phyloP scores from a whole-genome alignment of 2,797 vertebrate genomes.

The Crocidura indochinensis region DNA sequence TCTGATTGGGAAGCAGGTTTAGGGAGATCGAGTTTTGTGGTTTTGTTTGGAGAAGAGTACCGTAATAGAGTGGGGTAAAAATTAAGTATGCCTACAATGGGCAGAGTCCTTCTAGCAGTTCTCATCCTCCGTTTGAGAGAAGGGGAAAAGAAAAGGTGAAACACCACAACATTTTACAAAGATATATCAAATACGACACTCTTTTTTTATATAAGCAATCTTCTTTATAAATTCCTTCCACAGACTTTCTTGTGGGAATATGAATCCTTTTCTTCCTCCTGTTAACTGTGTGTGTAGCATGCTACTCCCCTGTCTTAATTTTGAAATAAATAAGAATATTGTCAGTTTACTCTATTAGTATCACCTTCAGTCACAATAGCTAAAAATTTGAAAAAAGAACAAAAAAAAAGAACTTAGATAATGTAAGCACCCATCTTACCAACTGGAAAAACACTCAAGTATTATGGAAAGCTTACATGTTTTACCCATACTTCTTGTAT shows the following conservation, averaged over 20 bases:
- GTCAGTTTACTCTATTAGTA: background rate
- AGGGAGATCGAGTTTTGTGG: too few relatives aligned
- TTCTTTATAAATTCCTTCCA: background rate
- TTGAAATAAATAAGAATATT: background rate
- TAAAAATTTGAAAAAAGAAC: background rate
- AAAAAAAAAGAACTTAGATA: background rate
- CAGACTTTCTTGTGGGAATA: background rate
- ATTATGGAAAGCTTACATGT: background rate
- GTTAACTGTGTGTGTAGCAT: background rate
- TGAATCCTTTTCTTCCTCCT: background rate
- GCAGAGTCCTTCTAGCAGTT: too few relatives aligned
- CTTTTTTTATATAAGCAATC: background rate
- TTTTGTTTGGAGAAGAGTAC: too few relatives aligned
- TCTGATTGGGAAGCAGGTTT: too few relatives aligned
- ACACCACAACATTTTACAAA: too few relatives aligned
- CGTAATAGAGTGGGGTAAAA: too few relatives aligned
- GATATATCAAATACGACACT: too few relatives aligned
- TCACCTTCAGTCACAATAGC: background rate
- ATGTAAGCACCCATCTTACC: background rate
- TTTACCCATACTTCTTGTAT: background rate
- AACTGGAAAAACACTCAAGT: slow-evolving; percentile 12
- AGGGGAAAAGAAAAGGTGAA: too few relatives aligned
- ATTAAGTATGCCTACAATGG: too few relatives aligned
- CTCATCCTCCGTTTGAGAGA: too few relatives aligned
- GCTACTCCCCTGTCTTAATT: background rate